Conservation (phyloP, 1,140 invertebrate species). For the Drosophila oshimai region DNA sequence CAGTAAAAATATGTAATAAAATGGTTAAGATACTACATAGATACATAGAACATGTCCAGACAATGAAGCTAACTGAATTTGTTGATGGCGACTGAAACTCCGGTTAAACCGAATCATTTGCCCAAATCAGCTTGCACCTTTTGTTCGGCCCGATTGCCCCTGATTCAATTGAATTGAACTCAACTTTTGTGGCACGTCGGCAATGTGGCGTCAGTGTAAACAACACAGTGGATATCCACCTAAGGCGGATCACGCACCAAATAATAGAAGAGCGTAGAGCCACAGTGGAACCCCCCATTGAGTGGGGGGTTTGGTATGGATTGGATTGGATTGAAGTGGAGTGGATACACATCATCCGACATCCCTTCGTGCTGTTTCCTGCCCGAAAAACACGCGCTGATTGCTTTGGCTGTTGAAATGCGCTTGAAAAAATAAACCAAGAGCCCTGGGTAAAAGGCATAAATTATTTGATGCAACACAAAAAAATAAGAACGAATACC, state of each 20-base stretch:
- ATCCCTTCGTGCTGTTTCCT: slow-evolving; percentile 74
- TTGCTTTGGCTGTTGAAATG: slow-evolving; percentile 78
- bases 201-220: slow-evolving; percentile 68
- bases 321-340: slow-evolving; percentile 2
- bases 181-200: slow-evolving; percentile 51
- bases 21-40: neutral
- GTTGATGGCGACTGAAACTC: slow-evolving; percentile 4
- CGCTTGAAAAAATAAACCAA: slow-evolving; percentile 79
- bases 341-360: slow-evolving; percentile 58
- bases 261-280: too few species aligned
- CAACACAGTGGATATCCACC: slow-evolving; percentile 35
- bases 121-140: slow-evolving; percentile 32
- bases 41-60: neutral
- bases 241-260: slow-evolving; percentile 51
- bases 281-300: slow-evolving; percentile 54
- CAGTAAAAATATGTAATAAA: neutral
- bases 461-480: slow-evolving; percentile 68
- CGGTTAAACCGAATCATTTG: neutral
- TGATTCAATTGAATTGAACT: slow-evolving; percentile 43
- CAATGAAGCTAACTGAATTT: neutral
- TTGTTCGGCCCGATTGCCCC: slow-evolving; percentile 2
- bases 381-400: slow-evolving; percentile 62
- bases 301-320: slow-evolving; percentile 3
- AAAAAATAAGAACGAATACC: neutral
- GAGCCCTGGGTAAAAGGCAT: slow-evolving; percentile 71